phyloP scores from a whole-genome alignment of 2,888 invertebrate species.

The Coenonympha glycerion region DNA sequence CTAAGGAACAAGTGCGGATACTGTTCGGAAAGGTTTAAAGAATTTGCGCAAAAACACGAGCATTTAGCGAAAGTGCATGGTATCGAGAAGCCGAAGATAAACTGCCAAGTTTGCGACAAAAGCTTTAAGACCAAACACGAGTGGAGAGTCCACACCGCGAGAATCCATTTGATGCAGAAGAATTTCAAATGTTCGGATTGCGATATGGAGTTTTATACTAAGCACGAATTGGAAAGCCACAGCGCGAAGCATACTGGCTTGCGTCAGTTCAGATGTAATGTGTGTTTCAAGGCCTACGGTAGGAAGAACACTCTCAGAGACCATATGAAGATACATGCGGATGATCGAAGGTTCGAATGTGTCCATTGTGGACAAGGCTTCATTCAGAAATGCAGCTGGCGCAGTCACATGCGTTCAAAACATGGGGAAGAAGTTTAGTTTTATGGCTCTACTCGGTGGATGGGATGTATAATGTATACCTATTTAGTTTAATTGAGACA shows the following conservation, averaged over 20 bases:
- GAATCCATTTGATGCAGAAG: constrained; percentile 48
- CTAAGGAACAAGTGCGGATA: constrained; percentile 43
- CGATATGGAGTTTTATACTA: constrained; percentile 45
- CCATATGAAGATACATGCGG: constrained; percentile 46
- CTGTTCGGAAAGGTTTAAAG: constrained; percentile 44
- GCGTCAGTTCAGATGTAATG: constrained; percentile 44
- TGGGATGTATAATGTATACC: neutral
- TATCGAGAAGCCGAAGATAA: constrained; percentile 35
- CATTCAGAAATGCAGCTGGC: constrained; percentile 50
- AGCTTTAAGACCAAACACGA: constrained; percentile 41
- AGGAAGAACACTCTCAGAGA: constrained; percentile 46
- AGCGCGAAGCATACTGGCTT: constrained; percentile 47
- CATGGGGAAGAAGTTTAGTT: constrained; percentile 34
- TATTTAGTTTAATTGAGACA: no score
- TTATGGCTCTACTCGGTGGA: neutral
- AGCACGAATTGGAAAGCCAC: constrained; percentile 42
- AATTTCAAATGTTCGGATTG: constrained; percentile 43
- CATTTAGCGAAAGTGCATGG: constrained; percentile 43
- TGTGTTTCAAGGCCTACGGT: constrained; percentile 44
- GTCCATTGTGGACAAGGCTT: constrained; percentile 40
- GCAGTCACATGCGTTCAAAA: constrained; percentile 54
- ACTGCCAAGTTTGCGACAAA: constrained; percentile 48
- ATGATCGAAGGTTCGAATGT: constrained; percentile 42
- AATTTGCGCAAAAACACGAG: constrained; percentile 40
- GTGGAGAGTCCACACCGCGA: constrained; percentile 42